Evolutionary conservation across 2,797 vertebrate species (phyloP), one percentile per base, ranked within the genome.

Genomic region (Selene dorsalis): DNA sequence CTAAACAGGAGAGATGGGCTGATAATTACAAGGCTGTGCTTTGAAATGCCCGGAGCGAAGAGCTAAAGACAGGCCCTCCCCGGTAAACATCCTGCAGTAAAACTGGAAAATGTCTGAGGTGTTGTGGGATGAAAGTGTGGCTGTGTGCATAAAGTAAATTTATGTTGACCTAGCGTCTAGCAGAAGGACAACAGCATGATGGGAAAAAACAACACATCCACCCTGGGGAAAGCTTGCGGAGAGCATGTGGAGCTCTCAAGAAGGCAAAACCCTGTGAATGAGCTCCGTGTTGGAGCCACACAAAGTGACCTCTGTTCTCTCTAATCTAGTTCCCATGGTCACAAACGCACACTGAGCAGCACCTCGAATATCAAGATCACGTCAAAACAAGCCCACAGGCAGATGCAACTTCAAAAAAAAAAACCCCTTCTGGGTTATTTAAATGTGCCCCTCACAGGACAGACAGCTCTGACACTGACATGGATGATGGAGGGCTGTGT

Each of bases 291-390:
- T 88, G 74, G 75, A 85, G 82, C 55, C 16, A 24, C 85, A 94
- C 91, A 95, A 90, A 91, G 90, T 88, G 76, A 88, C 87, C 89
- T 91, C 89, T 94, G 93, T 94, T 91, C 87, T 83, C 79, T 80
- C 70, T 88, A 91, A 94, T 92, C 92, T 90, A 57, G 79, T 84
- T 89, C 87, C 76, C 88, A 87, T 91, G 89, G 77, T 68, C 62
- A 74, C 64, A 81, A 75, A 89, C 61, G 35, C 84, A 81, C 74
- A 4, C 45, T 20, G 71, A 80, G 83, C 79, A 83, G 79, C 78
- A 72, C 64, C 68, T 80, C 80, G 32, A 59, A 82, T 63, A 82
- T 81, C 86, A 70, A 67, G 78, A 72, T 53, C 35, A 28, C 70
- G 77, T 79, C 80, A 82, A 30, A 78, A 61, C 59, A 65, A 58